Base-by-base conservation (phyloP, 1,140 invertebrate species). In the Ceratitis capitata region DNA sequence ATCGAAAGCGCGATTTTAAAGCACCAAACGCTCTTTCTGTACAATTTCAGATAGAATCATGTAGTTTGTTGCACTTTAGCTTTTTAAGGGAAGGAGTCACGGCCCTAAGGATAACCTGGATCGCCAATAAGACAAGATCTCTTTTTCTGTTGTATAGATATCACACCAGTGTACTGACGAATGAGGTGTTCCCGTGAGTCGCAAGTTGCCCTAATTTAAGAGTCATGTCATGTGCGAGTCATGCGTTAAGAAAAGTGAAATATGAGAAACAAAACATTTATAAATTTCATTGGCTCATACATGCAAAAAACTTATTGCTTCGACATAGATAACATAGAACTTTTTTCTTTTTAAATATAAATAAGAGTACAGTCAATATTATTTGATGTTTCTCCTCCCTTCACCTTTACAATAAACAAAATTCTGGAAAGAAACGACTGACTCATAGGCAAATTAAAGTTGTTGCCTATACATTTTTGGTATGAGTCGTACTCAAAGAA, bases 401-500 rank as follows among this genome's bases (percentile, higher is more conserved):
- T 84, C 29, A 58, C 53, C 39, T 39, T 84, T 26, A 84, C 53
- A 39, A 84, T 84, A 35, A 42, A 12, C 23, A 29, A 1, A 29
- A 19, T 51, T 26, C 42, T 47, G 2, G n/a, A 26, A 49, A 51
- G 49, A n/a, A 23, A 39, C 16, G 32, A n/a, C 56, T 84, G 83
- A 47, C 83, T 84, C 35, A 84, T 42, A n/a, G 83, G 39, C 12
- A 84, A 16, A 39, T 58, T 58, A n/a, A 58, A 61, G 56, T 84
- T 84, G 35, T 84, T 84, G 19, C 82, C 82, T 7, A 84, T 49
- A 35, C 49, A 84, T 32, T 84, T 56, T 56, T 56, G 82, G 49
- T 84, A 84, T 1, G 82, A 56, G 3, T 23, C 82, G 42, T 84
- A 49, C 9, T 12, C 82, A 35, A 32, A 56, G 4, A 84, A 84